Evolutionary conservation across 2,888 invertebrate genomes (phyloP).

Genomic region (Marasmarcha lunaedactyla): DNA sequence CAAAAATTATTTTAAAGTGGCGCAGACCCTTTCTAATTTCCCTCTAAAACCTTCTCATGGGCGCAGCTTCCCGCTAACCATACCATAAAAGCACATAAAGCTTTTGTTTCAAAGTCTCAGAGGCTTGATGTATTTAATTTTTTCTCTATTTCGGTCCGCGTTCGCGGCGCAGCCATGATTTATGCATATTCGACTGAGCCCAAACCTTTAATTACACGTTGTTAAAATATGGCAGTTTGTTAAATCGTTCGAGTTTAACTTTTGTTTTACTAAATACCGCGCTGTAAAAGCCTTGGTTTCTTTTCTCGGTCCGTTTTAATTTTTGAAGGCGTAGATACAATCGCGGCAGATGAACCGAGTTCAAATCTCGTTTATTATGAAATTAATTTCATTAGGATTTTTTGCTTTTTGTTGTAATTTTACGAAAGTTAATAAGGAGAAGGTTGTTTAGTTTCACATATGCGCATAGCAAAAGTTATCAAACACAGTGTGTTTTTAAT

Average conservation of each 20-base stretch:
- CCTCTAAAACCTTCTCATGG: no score
- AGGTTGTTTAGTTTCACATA: no score
- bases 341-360: neutral
- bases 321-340: conserved; percentile 7
- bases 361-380: no score
- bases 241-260: conserved; percentile 56
- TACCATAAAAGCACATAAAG: neutral
- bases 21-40: no score
- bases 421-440: no score
- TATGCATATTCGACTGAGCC: conserved; percentile 67
- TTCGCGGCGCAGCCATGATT: conserved; percentile 58
- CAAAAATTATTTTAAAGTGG: no score
- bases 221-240: conserved; percentile 72
- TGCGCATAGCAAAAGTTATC: no score
- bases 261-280: conserved; percentile 63
- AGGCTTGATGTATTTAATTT: conserved; percentile 65
- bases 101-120: conserved; percentile 18
- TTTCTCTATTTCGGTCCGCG: conserved; percentile 68
- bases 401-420: neutral
- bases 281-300: conserved; percentile 42
- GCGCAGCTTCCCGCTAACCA: no score
- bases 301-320: conserved; percentile 34
- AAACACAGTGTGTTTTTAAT: no score
- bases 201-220: conserved; percentile 71
- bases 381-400: neutral